Evolutionary conservation across 2,888 invertebrate species (phyloP).

Genomic region (Antheraea assamensis): DNA sequence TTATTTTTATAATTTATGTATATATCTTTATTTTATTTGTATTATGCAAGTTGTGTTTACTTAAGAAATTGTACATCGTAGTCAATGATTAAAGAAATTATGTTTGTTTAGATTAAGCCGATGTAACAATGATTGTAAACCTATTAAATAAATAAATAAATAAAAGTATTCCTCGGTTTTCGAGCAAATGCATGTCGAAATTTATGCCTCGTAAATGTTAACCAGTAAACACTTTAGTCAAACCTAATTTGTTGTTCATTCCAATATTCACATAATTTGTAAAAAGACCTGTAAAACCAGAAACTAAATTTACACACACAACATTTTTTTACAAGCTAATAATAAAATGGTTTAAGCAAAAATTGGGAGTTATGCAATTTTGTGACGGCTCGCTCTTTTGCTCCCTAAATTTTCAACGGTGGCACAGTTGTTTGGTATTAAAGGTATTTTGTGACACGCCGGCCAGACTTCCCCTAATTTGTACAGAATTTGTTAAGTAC

Average conservation of each 20-base stretch:
- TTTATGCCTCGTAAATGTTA: neutral
- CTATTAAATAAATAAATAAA: too few species aligned
- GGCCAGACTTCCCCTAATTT: slow-evolving; percentile 29
- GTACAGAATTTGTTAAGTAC: slow-evolving; percentile 33
- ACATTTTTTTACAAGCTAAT: too few species aligned
- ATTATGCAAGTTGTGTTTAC: too few species aligned
- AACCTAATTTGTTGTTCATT: neutral
- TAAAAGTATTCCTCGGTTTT: neutral
- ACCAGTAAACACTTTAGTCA: neutral
- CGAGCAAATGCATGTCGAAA: neutral
- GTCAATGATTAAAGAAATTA: too few species aligned
- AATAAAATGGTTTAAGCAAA: too few species aligned
- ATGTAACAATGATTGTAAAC: too few species aligned
- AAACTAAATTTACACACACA: neutral
- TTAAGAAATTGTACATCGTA: too few species aligned
- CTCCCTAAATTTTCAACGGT: slow-evolving; percentile 17
- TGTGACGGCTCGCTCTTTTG: neutral
- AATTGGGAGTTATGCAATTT: slow-evolving; percentile 21
- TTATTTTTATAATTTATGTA: too few species aligned
- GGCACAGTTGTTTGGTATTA: slow-evolving; percentile 33
- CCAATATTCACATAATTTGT: neutral
- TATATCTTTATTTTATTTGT: too few species aligned
- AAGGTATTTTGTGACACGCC: slow-evolving; percentile 31
- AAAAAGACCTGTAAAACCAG: neutral
- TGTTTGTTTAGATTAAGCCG: too few species aligned